Evolutionary conservation across 2,888 invertebrate genomes (phyloP), one percentile per base, ranked within the genome.

Genomic region (Eristalis intricaria): DNA sequence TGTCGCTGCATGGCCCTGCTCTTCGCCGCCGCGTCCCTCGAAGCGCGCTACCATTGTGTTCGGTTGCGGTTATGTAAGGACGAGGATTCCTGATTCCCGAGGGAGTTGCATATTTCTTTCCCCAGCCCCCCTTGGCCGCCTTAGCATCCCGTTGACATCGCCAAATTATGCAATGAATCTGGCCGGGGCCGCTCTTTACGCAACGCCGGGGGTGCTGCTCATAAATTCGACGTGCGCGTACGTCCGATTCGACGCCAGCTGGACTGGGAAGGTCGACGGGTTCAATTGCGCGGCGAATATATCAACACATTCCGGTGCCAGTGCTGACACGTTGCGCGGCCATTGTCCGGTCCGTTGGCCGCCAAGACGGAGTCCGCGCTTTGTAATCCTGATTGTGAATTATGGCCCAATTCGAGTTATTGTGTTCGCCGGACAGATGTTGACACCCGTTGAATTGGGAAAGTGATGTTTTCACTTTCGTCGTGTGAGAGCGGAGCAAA

Each of bases 401-500:
- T 82, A 86, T 77, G 82, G 65, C 77, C 78, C 76, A 81, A 23
- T 77, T 63, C 61, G 68, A 74, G 70, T 73, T 74, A 77, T 69
- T 64, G 35, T 81, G 56, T 69, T 81, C 15, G 50, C 11, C 35
- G 60, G 38, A 56, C 35, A 69, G 60, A 26, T 50, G 85, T 56
- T 82, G 81, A 82, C 85, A 86, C 50, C 50, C 60, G 60, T 56
- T 69, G 38, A 64, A 22, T 74, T 64, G 81, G 38, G 82, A 86
- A 86, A 86, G 78, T 78, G 73, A 43, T 73, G 76, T 73, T 85
- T 85, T 81, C 76, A 86, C 78, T 81, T 86, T 85, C 73, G 75
- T 65, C 35, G 32, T 10, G 32, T 10, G 32, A 8, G 32, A 32
- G 58, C 22, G 56, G 38, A 35, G 61, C 56, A 40, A 26, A 26